Evolutionary conservation across 2,113 vertebrate species (phyloP).

Genomic region (Fulica atra): DNA sequence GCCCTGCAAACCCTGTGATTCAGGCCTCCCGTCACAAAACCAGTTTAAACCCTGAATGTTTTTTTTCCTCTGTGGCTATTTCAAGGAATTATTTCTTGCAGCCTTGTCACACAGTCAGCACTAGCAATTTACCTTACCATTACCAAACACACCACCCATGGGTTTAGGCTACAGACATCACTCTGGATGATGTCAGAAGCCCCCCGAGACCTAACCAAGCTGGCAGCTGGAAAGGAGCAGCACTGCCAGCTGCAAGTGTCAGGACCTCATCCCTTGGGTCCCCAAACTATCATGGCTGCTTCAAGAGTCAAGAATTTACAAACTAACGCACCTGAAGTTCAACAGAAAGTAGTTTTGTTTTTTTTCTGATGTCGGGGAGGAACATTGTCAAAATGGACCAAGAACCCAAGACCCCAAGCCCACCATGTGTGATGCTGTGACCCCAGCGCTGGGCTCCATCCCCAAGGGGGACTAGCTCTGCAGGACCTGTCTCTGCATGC

Average conservation of each 20-base stretch:
- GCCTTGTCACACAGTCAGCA: background rate
- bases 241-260: background rate
- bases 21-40: background rate
- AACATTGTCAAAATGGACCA: background rate
- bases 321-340: background rate
- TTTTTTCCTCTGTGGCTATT: background rate
- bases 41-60: background rate
- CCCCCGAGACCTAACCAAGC: background rate
- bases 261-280: background rate
- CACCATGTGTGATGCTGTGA: rapidly evolving
- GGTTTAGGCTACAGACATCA: background rate
- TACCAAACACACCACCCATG: background rate
- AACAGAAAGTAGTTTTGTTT: background rate
- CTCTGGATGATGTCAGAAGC: background rate
- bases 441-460: background rate
- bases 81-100: background rate
- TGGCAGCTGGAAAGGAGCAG: background rate
- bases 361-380: background rate
- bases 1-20: background rate
- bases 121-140: background rate
- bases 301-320: background rate
- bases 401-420: background rate
- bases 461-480: background rate
- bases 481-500: rapidly evolving
- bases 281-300: background rate